Evolutionary conservation across 2,113 vertebrate genomes (phyloP).

Genomic region (Craseonycteris thonglongyai): DNA sequence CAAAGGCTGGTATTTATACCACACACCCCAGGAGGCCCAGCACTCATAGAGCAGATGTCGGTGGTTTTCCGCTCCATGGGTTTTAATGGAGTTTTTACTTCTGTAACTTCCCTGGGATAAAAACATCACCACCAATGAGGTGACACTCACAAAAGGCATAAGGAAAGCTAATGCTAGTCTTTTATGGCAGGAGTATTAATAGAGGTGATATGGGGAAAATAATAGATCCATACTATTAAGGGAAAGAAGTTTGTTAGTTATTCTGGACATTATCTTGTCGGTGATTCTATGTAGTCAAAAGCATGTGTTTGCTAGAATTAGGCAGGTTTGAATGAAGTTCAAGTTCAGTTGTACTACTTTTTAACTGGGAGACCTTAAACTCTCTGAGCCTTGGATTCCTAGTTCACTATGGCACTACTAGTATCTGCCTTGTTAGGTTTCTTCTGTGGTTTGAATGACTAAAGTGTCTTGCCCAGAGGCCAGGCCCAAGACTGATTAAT

Average conservation of each 20-base stretch:
- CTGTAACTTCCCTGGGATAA: slow-evolving; percentile 89
- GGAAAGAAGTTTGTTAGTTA: background rate
- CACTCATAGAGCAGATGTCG: slow-evolving; percentile 91
- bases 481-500: background rate
- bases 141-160: background rate
- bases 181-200: background rate
- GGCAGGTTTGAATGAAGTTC: background rate
- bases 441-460: background rate
- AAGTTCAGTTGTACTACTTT: background rate
- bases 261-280: background rate
- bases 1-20: slow-evolving; percentile 97
- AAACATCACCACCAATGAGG: slow-evolving; percentile 51
- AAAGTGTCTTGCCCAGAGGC: background rate
- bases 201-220: fast-evolving
- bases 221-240: background rate
- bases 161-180: background rate
- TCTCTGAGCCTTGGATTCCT: background rate
- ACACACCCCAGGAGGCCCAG: slow-evolving; percentile 95
- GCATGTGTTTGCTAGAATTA: background rate
- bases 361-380: background rate
- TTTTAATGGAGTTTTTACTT: slow-evolving; percentile 92
- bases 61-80: slow-evolving; percentile 93
- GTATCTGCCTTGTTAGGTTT: background rate
- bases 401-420: background rate
- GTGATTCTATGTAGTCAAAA: background rate